Evolutionary conservation across 2,797 vertebrate genomes (phyloP), one percentile per base, ranked within the genome.

Genomic region (Lepilemur septentrionalis): DNA sequence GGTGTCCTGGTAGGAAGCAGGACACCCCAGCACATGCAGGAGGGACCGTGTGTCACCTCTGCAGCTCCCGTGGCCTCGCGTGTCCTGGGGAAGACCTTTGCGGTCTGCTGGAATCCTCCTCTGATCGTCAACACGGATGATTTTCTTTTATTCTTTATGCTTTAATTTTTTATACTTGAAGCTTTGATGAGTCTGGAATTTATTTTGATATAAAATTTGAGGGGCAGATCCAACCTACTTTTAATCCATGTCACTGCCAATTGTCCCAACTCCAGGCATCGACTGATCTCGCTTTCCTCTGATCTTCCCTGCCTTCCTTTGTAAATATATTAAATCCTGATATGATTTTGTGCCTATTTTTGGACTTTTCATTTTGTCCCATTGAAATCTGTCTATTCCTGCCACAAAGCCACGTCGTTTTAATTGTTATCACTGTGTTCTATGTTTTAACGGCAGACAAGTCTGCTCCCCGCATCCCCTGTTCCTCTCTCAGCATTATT

Each of bases 41-140:
- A 35, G 73, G 35, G 32, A 28, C 3, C 0, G 0, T 9, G 20
- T 0, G 15, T 30, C 38, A 2, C 1, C 0, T 18, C 5, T 4
- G 18, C 3, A 2, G 28, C n/a, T 22, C 46, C 2, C 0, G 0
- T 5, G 4, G 13, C 30, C 80, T 78, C 1, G 4, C 4, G 3
- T 13, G 52, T 35, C 59, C 38, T 25, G 72, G n/a, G 0, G 7
- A 15, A 18, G 20, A 0, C 17, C 75, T 18, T 5, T 50, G 7
- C 13, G 7, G 13, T 17, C 50, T 48, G 0, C 0, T 18, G 10
- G 41, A 23, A 15, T 18, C 61, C 15, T n/a, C 18, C 15, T 86
- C 41, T 0, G 48, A 6, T 2, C 4, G 11, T 59, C 70, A 9
- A 0, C 25, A 4, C 7, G 2, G 35, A 38, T 38, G 52, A 41